phyloP scores from a whole-genome alignment of 2,888 invertebrate species.

The Carcina quercana region DNA sequence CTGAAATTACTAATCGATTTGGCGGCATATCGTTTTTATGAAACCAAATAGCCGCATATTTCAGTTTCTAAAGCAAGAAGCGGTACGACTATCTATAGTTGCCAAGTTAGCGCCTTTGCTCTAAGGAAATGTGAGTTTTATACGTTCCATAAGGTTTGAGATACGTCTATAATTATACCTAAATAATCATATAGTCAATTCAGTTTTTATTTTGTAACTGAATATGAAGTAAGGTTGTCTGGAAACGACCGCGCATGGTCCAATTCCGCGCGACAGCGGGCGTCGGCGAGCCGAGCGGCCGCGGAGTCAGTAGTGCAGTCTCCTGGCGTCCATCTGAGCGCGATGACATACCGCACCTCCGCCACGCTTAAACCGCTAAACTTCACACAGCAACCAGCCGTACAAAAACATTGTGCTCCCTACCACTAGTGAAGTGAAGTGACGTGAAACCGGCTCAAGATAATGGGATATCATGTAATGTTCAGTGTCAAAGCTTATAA shows the following conservation, averaged over 20 bases:
- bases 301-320: slow-evolving; percentile 34
- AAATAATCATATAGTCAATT: too few species aligned
- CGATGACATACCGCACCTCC: slow-evolving; percentile 50
- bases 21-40: too few species aligned
- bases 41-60: too few species aligned
- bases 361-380: slow-evolving; percentile 12
- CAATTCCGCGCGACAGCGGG: slow-evolving; percentile 15
- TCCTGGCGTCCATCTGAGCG: slow-evolving; percentile 44
- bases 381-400: not conserved
- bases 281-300: slow-evolving; percentile 10
- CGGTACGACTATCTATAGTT: too few species aligned
- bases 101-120: too few species aligned
- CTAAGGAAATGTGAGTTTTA: too few species aligned
- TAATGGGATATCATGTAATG: slow-evolving; percentile 58
- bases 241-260: slow-evolving; percentile 31
- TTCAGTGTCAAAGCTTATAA: slow-evolving; percentile 42
- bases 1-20: too few species aligned
- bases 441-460: slow-evolving; percentile 37
- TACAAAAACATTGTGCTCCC: not conserved
- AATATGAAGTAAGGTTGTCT: too few species aligned
- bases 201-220: too few species aligned
- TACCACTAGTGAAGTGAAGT: slow-evolving; percentile 19
- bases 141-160: too few species aligned
- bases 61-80: too few species aligned
- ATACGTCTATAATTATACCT: too few species aligned